These are phyloP conservation scores for Biston betularia DNA, from an alignment of 2,888 invertebrate species.

Conservation along the genomic window DNA sequence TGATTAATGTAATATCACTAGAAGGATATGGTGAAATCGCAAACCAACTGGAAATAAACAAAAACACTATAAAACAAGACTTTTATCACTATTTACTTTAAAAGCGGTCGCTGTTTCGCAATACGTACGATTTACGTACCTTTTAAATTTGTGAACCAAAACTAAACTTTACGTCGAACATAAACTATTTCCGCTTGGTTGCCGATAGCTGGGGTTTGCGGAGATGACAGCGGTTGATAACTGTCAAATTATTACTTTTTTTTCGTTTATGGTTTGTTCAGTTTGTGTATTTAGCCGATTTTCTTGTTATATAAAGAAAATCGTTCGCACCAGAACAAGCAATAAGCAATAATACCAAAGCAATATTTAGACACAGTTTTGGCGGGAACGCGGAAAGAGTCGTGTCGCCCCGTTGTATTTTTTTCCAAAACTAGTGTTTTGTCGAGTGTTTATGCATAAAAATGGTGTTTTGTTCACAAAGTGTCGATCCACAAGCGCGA, in stretches of 20 bases:
- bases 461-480: too few relatives aligned
- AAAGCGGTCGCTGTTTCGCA: slow-evolving; percentile 36
- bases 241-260: slow-evolving; percentile 20
- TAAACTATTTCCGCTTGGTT: slow-evolving; percentile 69
- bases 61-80: slow-evolving; percentile 36
- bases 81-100: slow-evolving; percentile 41
- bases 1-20: slow-evolving; percentile 8
- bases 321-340: too few relatives aligned
- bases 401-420: too few relatives aligned
- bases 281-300: slow-evolving; percentile 7
- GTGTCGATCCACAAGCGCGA: too few relatives aligned
- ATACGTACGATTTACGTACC: not conserved
- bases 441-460: too few relatives aligned
- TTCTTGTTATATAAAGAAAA: too few relatives aligned
- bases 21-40: slow-evolving; percentile 37
- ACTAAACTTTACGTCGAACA: slow-evolving; percentile 55
- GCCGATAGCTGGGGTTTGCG: slow-evolving; percentile 3
- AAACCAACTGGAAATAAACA: slow-evolving; percentile 31
- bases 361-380: too few relatives aligned
- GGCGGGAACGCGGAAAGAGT: too few relatives aligned
- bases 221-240: slow-evolving; percentile 13
- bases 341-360: too few relatives aligned
- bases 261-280: not conserved
- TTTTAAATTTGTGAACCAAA: slow-evolving; percentile 41
- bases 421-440: too few relatives aligned